A percentile compares a stretch with the other conserved stretches of the same genome.
Conservation (phyloP, 2,888 invertebrate genomes). For the Galeruca laticollis region DNA sequence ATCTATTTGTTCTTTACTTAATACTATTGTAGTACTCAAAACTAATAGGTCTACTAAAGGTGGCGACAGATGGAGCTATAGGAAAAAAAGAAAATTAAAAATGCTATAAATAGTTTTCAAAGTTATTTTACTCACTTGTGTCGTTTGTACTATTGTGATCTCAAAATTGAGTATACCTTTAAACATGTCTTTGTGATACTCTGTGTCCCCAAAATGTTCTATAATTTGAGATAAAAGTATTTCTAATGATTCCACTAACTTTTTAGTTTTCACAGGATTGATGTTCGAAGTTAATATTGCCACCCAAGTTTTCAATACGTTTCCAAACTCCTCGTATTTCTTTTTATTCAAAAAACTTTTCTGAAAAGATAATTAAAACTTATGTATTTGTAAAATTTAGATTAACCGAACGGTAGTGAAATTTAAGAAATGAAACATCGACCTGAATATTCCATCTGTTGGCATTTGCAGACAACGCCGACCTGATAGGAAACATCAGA, state of each 20-base stretch:
- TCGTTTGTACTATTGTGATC: slow-evolving; percentile 56
- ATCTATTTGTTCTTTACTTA: slow-evolving; percentile 45
- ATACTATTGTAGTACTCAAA: slow-evolving; percentile 52
- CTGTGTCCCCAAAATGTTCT: slow-evolving; percentile 45
- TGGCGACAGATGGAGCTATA: slow-evolving; percentile 57
- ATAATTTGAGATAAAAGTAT: slow-evolving; percentile 54
- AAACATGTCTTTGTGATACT: slow-evolving; percentile 49
- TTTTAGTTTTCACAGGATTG: slow-evolving; percentile 58
- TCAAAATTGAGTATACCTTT: slow-evolving; percentile 56
- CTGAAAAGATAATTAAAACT: slow-evolving; percentile 44
- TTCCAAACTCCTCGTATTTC: slow-evolving; percentile 42
- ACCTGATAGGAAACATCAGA: no score
- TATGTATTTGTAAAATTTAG: background rate
- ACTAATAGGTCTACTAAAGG: slow-evolving; percentile 57
- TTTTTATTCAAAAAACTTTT: slow-evolving; percentile 38
- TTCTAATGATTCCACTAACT: slow-evolving; percentile 55
- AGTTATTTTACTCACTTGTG: slow-evolving; percentile 54
- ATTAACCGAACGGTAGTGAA: no score
- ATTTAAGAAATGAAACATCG: no score
- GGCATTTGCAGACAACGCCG: no score
- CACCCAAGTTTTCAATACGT: slow-evolving; percentile 57
- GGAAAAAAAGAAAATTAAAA: slow-evolving; percentile 44
- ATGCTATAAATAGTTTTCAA: background rate
- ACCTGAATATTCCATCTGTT: no score
- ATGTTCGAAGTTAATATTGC: slow-evolving; percentile 57